Percentiles rank a stretch among this genome's conserved stretches.
Evolutionary conservation across 2,113 vertebrate genomes (phyloP).

Genomic region (Aegypius monachus): DNA sequence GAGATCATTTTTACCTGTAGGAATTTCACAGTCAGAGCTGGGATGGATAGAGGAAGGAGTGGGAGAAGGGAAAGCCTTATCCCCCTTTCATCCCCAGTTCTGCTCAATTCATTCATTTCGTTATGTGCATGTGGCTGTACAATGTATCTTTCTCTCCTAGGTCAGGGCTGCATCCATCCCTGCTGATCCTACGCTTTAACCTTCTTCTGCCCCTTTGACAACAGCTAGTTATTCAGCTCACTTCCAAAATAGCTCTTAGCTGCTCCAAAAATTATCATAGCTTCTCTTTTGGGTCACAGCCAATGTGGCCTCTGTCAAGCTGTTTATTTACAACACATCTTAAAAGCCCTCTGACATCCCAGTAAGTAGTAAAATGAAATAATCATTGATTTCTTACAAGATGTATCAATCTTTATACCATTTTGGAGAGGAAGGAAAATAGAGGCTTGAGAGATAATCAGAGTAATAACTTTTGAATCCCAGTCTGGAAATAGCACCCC

Average conservation of each 20-base stretch:
- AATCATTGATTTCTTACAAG: slow-evolving; percentile 1
- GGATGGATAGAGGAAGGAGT: not conserved
- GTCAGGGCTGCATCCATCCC: not conserved
- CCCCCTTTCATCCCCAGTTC: not conserved
- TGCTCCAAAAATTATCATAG: not conserved
- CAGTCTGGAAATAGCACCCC: not conserved
- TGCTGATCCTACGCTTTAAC: not conserved
- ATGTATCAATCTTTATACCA: not conserved
- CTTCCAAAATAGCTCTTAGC: not conserved
- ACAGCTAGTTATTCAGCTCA: not conserved
- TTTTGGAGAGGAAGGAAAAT: not conserved
- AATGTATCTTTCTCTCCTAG: not conserved
- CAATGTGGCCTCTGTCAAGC: not conserved
- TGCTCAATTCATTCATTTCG: not conserved
- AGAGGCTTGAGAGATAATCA: not conserved
- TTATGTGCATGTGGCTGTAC: not conserved
- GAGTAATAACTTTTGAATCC: not conserved
- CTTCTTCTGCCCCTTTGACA: not conserved
- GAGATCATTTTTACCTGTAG: not conserved
- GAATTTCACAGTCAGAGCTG: not conserved
- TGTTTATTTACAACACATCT: not conserved
- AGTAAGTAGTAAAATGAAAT: not conserved
- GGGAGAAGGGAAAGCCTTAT: not conserved
- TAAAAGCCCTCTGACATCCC: not conserved
- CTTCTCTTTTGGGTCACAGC: not conserved